Evolutionary conservation across 23 tunicate genomes (phyloP).

Genomic region (Phallusia fumigata): DNA sequence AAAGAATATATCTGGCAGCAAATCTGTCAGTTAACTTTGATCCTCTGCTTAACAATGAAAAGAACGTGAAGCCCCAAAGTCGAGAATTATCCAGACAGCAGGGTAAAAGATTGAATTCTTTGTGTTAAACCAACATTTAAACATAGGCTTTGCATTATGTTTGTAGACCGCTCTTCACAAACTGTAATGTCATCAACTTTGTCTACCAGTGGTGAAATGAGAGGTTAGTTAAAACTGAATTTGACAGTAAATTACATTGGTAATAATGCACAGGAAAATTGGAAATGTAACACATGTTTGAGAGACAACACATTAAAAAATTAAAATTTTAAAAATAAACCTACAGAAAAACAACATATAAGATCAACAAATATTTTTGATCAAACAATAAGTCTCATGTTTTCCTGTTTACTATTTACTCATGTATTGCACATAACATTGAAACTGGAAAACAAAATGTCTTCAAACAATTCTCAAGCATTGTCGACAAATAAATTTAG

Average conservation of each 20-base stretch:
- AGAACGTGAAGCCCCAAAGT: background rate
- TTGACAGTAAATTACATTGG: too few species aligned
- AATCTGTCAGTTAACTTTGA: conserved; percentile 59
- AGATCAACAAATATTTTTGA: too few species aligned
- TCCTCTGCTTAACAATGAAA: background rate
- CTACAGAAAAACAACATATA: too few species aligned
- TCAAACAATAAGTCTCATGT: too few species aligned
- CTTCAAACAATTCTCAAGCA: background rate
- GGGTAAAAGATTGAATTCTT: background rate
- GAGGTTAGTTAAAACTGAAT: conserved; percentile 4
- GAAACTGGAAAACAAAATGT: too few species aligned
- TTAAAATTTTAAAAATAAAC: too few species aligned
- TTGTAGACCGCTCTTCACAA: conserved; percentile 9
- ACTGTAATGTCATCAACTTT: background rate
- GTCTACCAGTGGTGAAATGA: background rate
- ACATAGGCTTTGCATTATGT: background rate
- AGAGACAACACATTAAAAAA: too few species aligned
- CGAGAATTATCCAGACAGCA: conserved; percentile 6
- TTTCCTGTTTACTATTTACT: too few species aligned
- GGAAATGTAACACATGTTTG: too few species aligned
- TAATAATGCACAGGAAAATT: too few species aligned
- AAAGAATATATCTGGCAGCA: conserved; percentile 65
- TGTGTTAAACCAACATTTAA: background rate
- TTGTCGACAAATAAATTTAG: too few species aligned
- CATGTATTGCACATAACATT: too few species aligned